phyloP scores from a whole-genome alignment of 2,888 invertebrate species.

The Pteria penguin region DNA sequence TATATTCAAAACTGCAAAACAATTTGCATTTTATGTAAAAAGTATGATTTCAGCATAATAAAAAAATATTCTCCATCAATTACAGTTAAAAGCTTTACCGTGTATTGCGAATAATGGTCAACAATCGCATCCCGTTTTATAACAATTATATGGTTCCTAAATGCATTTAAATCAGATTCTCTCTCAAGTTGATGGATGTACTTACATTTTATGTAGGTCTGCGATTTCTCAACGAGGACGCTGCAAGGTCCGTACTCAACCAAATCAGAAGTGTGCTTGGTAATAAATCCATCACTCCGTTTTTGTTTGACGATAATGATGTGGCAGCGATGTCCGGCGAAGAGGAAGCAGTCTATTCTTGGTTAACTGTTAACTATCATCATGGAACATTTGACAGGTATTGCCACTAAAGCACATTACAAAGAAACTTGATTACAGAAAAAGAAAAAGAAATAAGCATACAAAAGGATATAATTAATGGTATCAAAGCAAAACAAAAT shows the following conservation, averaged over 20 bases:
- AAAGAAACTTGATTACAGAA: neutral
- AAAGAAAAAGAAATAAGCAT: neutral
- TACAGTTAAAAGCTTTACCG: too few relatives aligned
- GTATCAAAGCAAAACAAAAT: too few relatives aligned
- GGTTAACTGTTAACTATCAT: slow-evolving; percentile 82
- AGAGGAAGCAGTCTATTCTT: slow-evolving; percentile 82
- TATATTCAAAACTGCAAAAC: too few relatives aligned
- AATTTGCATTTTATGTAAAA: too few relatives aligned
- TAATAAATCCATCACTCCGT: slow-evolving; percentile 66
- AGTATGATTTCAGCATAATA: too few relatives aligned
- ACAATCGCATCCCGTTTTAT: too few relatives aligned
- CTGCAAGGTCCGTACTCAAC: slow-evolving; percentile 58
- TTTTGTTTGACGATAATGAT: slow-evolving; percentile 77
- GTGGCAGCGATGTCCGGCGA: slow-evolving; percentile 81
- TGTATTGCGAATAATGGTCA: too few relatives aligned
- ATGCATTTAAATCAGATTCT: too few relatives aligned
- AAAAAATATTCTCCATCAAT: too few relatives aligned
- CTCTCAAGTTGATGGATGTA: too few relatives aligned
- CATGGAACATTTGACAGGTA: slow-evolving; percentile 51
- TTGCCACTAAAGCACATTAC: neutral
- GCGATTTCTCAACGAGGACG: slow-evolving; percentile 77
- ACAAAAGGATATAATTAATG: neutral
- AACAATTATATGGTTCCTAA: too few relatives aligned
- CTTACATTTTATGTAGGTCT: too few relatives aligned
- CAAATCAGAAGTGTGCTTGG: slow-evolving; percentile 53